phyloP scores from a whole-genome alignment of 2,888 invertebrate genomes.

The Sinhomidia bicolor region DNA sequence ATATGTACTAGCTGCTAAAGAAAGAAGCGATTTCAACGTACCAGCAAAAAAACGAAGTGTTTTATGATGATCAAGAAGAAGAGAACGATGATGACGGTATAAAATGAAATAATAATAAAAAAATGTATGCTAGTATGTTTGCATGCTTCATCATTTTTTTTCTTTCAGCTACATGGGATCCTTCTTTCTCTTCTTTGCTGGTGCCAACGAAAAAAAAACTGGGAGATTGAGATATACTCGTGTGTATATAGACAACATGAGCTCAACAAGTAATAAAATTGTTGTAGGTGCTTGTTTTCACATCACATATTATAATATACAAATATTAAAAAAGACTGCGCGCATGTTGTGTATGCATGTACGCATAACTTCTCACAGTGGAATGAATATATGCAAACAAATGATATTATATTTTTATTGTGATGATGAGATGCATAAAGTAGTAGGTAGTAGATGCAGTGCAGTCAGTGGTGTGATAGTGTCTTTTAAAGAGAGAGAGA shows the following conservation, averaged over 20 bases:
- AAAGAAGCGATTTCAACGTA: background rate
- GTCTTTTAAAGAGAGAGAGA: background rate
- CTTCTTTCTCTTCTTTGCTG: constrained; percentile 14
- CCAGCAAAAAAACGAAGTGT: constrained; percentile 12
- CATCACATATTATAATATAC: background rate
- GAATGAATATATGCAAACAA: constrained; percentile 40
- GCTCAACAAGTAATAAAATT: constrained; percentile 10
- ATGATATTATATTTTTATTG: constrained; percentile 28
- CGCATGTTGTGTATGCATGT: no score
- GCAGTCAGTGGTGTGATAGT: background rate
- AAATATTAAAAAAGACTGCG: background rate
- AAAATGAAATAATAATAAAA: background rate
- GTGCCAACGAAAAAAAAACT: constrained; percentile 11
- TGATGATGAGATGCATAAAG: background rate
- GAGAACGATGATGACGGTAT: constrained; percentile 4
- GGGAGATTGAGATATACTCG: constrained; percentile 29
- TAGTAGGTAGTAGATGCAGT: no score
- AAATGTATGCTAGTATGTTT: background rate
- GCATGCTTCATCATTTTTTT: background rate
- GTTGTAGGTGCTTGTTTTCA: constrained; percentile 32
- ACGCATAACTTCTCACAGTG: background rate
- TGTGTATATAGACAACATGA: background rate
- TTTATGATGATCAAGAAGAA: constrained; percentile 7
- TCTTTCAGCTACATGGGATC: background rate
- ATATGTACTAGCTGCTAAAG: no score